Conservation (phyloP, 2,113 vertebrate genomes). For the Strix aluco region DNA sequence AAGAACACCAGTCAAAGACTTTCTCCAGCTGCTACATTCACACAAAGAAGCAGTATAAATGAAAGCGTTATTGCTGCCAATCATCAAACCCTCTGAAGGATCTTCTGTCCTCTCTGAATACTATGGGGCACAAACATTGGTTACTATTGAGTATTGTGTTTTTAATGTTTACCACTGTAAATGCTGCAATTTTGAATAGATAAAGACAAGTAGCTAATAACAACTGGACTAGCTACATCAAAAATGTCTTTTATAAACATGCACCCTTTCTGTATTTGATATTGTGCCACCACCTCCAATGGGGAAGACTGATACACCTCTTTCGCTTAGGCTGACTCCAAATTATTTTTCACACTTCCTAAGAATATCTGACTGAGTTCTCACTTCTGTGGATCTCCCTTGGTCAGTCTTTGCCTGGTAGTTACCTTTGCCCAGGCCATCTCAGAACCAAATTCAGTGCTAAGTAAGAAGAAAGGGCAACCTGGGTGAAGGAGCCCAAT, state of each 20-base stretch:
- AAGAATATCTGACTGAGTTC: background rate
- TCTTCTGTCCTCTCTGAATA: conserved; percentile 29
- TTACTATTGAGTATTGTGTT: conserved; percentile 33
- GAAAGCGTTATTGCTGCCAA: background rate
- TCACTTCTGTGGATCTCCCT: background rate
- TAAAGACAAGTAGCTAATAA: background rate
- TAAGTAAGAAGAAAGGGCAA: background rate
- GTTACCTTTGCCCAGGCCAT: background rate
- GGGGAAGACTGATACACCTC: background rate
- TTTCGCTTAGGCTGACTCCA: background rate
- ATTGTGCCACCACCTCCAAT: background rate
- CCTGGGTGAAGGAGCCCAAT: background rate
- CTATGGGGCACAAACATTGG: background rate
- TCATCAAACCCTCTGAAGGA: conserved; percentile 40
- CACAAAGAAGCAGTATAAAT: conserved; percentile 49
- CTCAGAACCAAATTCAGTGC: background rate
- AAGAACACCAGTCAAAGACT: conserved; percentile 2
- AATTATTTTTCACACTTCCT: background rate
- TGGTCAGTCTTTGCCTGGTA: background rate
- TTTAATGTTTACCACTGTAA: conserved; percentile 18
- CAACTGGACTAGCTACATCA: background rate
- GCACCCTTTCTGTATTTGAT: background rate
- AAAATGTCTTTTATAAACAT: background rate
- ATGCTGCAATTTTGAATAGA: background rate
- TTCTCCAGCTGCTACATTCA: conserved; percentile 22